A percentile compares a stretch with the other conserved stretches of the same genome.
phyloP scores from a whole-genome alignment of 2,888 invertebrate genomes.

The Cylindroiulus punctatus region DNA sequence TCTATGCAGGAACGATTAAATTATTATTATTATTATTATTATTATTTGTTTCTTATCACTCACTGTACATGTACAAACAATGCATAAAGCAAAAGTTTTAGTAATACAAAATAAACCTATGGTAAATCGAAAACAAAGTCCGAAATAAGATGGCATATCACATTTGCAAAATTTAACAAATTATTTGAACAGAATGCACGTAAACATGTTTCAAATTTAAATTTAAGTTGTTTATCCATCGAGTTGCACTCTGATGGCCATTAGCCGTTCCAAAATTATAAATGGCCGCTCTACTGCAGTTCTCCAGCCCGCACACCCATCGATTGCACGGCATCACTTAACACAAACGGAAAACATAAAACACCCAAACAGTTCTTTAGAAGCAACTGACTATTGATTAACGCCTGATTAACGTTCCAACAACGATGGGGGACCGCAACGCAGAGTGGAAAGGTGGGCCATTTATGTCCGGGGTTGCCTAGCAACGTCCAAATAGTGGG shows the following conservation, averaged over 20 bases:
- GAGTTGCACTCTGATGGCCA: not conserved
- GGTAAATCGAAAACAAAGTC: too few relatives aligned
- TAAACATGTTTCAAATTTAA: not conserved
- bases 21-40: too few relatives aligned
- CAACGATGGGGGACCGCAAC: conserved; percentile 20
- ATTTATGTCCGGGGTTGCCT: conserved; percentile 11
- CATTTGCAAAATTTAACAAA: too few relatives aligned
- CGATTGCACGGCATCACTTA: conserved; percentile 22
- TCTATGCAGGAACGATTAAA: too few relatives aligned
- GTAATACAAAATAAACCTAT: too few relatives aligned
- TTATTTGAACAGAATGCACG: not conserved
- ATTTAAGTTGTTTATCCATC: not conserved
- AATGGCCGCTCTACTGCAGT: not conserved
- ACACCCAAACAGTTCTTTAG: conserved; percentile 24
- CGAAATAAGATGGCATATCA: too few relatives aligned
- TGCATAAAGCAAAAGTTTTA: too few relatives aligned
- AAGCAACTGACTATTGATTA: conserved; percentile 20
- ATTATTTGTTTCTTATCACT: too few relatives aligned
- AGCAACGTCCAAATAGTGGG: not conserved
- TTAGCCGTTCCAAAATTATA: not conserved
- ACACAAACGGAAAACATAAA: conserved; percentile 16
- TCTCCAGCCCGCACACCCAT: not conserved
- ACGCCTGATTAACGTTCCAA: conserved; percentile 32
- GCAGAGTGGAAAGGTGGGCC: not conserved
- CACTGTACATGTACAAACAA: too few relatives aligned